These are phyloP conservation scores for Odobenus rosmarus DNA, from an alignment of 2,113 vertebrate species.

Conservation along the genomic window DNA sequence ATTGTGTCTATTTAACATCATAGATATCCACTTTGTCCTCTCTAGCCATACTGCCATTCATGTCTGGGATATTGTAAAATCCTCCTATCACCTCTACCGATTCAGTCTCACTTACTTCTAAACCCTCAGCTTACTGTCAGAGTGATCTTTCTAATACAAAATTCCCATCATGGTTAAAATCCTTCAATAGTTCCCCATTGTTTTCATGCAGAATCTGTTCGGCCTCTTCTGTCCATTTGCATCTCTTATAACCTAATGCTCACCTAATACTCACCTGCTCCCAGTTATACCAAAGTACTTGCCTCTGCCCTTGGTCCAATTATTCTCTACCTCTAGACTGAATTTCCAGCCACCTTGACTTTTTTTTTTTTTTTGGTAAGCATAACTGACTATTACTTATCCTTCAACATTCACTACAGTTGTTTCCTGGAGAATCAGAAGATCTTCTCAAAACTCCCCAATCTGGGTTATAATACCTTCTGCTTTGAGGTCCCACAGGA, in stretches of 20 bases:
- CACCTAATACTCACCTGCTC: not conserved
- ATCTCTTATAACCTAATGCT: not conserved
- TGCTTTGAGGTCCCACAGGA: not conserved
- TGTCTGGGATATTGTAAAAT: not conserved
- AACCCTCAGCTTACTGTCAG: not conserved
- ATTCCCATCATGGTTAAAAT: not conserved
- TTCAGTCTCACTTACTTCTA: not conserved
- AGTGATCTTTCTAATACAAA: not conserved
- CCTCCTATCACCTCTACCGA: not conserved
- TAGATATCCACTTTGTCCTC: not conserved
- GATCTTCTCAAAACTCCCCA: not conserved
- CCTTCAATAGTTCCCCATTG: not conserved
- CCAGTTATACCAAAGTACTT: not conserved
- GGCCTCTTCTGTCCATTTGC: not conserved
- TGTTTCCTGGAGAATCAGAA: slow-evolving; percentile 22
- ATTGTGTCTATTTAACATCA: not conserved
- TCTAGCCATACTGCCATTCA: not conserved
- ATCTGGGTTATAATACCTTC: not conserved
- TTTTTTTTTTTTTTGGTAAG: not conserved
- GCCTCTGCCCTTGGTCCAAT: not conserved
- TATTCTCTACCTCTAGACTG: not conserved
- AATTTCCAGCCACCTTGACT: not conserved
- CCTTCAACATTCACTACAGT: not conserved
- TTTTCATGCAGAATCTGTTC: not conserved
- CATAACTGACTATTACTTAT: not conserved